Evolutionary conservation across 2,113 vertebrate genomes (phyloP).

Genomic region (human): GRCh38 chr6:146115001-146115500

Average conservation of each 20-base stretch:
- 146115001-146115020: neutral
- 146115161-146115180: constrained; percentile 3
- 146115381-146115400: neutral
- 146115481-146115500: neutral
- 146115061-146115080: neutral
- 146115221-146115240: neutral
- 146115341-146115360: neutral
- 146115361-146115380: neutral
- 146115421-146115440: neutral
- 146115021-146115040: neutral
- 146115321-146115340: neutral
- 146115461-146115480: neutral
- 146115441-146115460: neutral
- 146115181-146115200: neutral
- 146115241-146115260: neutral
- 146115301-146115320: neutral
- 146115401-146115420: neutral
- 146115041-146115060: neutral
- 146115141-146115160: neutral
- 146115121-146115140: neutral
- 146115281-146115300: neutral
- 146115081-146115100: neutral
- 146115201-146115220: neutral
- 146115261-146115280: neutral
- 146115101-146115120: neutral